These are phyloP conservation scores for Varecia variegata DNA, from an alignment of 2,797 vertebrate genomes.

Conservation along the genomic window DNA sequence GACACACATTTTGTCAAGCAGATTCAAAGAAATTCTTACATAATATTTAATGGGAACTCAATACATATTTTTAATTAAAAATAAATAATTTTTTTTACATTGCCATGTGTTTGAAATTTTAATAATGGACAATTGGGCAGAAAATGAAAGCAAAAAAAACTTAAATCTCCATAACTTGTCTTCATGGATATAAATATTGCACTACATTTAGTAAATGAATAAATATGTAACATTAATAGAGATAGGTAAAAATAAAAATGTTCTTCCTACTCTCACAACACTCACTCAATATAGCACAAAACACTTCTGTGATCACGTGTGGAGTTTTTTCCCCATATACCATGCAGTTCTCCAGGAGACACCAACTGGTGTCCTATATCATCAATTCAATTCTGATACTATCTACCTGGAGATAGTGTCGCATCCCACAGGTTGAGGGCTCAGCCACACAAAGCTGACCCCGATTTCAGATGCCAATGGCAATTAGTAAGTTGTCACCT, in stretches of 20 bases:
- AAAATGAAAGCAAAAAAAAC: neutral
- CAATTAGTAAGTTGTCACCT: neutral
- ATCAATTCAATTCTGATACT: neutral
- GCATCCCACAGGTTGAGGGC: neutral
- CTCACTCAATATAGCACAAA: neutral
- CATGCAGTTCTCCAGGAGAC: neutral
- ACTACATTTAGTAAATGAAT: neutral
- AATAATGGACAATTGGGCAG: neutral
- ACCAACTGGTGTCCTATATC: fast-evolving
- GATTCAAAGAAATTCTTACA: neutral
- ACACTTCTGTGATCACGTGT: neutral
- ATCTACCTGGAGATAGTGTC: neutral
- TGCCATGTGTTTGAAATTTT: neutral
- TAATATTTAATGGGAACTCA: neutral
- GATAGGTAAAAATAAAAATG: neutral
- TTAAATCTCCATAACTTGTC: neutral
- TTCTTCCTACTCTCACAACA: neutral
- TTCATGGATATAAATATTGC: neutral
- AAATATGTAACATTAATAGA: neutral
- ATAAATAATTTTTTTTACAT: neutral
- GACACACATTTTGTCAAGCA: neutral
- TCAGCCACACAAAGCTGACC: neutral
- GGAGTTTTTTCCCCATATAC: too few relatives aligned
- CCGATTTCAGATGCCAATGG: neutral
- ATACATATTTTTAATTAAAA: neutral